Base-by-base conservation (phyloP, 2,797 vertebrate genomes). In the Chloroceryle inda region DNA sequence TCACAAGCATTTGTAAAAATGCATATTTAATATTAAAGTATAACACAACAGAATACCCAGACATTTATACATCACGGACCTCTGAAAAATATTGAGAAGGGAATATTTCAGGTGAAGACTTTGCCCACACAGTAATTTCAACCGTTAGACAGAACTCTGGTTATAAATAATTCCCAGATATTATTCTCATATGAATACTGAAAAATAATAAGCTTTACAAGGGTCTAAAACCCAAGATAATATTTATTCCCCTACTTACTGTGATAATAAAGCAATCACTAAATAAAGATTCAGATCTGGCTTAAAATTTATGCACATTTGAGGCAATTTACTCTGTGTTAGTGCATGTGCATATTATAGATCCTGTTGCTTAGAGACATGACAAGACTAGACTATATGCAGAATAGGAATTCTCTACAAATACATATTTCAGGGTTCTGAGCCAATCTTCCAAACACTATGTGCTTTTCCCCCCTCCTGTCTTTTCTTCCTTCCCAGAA, bases 351-450 rank as follows among this genome's bases (percentile, higher is more conserved):
- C 47, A 73, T 90, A 56, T 92, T 86, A 72, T 42, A 93, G 67
- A 84, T 92, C 67, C 87, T 82, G 94, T 93, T 94, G 84, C 91
- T 96, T 95, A 89, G 91, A 93, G 68, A 95, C 81, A 19, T 64
- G 67, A 47, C 42, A 90, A 88, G 50, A 64, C 37, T 62, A 66
- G 66, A 61, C 59, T 89, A 24, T 87, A 59, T 93, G 49, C 88
- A 92, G 81, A 85, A 80, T 9, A 71, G 42, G 18, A 83, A 31
- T 68, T 74, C 87, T 47, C 78, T 85, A 24, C 74, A 90, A 90
- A 86, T 55, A 85, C 22, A 13, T 92, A 44, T 94, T 90, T 71
- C 77, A 87, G 33, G 19, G 40, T 89, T 29, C 64, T 76, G 64
- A 94, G 78, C 47, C 74, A 82, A 49, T 42, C 27, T 82, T 87